These are phyloP conservation scores for Pelagia noctiluca DNA, from an alignment of 30 jellyfish, hydroid and myxozoan genomes.

Conservation along the genomic window DNA sequence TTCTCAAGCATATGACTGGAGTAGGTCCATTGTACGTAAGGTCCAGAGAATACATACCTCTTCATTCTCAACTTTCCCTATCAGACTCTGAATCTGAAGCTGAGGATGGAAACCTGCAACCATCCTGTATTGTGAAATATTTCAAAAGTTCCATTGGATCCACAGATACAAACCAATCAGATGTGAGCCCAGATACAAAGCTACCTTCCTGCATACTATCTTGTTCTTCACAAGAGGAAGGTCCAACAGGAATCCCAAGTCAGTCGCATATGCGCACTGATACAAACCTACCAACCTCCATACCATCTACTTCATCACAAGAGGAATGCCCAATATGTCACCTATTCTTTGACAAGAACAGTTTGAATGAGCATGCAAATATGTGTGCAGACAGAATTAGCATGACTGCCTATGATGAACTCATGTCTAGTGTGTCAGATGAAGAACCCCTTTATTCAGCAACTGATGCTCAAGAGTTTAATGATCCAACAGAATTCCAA, in stretches of 20 bases:
- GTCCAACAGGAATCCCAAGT: background rate
- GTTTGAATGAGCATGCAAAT: background rate
- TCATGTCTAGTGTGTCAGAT: background rate
- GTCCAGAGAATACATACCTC: background rate
- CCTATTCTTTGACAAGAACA: background rate
- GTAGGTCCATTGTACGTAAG: background rate
- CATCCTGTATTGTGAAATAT: background rate
- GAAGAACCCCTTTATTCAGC: background rate
- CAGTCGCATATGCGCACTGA: background rate
- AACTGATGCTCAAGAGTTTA: background rate
- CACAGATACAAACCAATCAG: background rate
- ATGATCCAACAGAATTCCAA: background rate
- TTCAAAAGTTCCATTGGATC: background rate
- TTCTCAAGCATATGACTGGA: background rate
- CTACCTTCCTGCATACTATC: too few relatives aligned
- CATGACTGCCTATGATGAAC: background rate
- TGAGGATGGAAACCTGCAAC: background rate
- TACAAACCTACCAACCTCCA: background rate
- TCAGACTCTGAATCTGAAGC: slow-evolving; percentile 3
- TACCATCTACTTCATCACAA: background rate
- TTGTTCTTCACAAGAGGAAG: background rate
- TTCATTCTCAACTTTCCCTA: background rate
- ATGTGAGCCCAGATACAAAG: background rate
- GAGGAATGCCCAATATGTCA: background rate
- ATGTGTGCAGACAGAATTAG: slow-evolving; percentile 3